These are phyloP conservation scores for Cettia cetti DNA, from an alignment of 2,113 vertebrate genomes.

Conservation along the genomic window DNA sequence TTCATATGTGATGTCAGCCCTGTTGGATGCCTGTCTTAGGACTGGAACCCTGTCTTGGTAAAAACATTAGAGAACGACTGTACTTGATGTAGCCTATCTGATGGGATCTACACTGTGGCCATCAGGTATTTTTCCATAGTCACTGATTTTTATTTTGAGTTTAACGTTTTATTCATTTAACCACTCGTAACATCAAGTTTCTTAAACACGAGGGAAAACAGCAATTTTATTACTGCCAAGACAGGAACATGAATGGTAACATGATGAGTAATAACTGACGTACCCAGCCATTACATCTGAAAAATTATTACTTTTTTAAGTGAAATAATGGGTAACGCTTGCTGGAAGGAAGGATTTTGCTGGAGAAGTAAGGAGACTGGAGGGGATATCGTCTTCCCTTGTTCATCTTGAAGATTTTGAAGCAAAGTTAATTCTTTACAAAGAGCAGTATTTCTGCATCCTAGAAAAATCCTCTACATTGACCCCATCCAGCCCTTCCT, in stretches of 20 bases:
- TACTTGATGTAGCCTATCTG: background rate
- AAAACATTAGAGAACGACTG: background rate
- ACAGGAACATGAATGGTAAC: background rate
- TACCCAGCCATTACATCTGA: background rate
- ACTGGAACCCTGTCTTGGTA: background rate
- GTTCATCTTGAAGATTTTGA: background rate
- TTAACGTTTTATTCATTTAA: background rate
- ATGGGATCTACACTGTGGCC: background rate
- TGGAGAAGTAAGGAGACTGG: background rate
- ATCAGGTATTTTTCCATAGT: background rate
- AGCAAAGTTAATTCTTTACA: background rate
- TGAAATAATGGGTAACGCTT: background rate
- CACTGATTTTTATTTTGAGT: background rate
- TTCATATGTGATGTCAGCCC: background rate
- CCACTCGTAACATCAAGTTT: background rate
- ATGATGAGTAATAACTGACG: background rate
- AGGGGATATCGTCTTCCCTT: background rate
- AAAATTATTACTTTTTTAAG: background rate
- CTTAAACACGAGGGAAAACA: background rate
- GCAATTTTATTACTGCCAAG: background rate
- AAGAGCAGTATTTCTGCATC: background rate
- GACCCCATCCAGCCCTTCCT: background rate
- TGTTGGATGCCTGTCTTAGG: background rate
- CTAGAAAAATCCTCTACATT: background rate
- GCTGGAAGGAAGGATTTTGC: background rate